Evolutionary conservation across 2,888 invertebrate genomes (phyloP).

Genomic region (Clivina fossor): DNA sequence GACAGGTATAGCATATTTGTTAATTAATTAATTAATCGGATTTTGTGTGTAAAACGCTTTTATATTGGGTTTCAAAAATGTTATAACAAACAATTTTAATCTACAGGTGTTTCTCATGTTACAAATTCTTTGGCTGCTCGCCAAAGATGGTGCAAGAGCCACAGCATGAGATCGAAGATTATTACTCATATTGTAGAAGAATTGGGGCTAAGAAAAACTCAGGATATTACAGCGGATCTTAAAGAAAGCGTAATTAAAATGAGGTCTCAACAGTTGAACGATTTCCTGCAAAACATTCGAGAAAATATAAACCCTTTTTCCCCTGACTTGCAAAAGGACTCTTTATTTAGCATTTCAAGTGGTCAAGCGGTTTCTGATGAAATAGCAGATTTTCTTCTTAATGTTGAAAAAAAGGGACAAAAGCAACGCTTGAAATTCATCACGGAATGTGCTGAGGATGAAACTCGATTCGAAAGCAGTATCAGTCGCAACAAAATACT

Average conservation of each 20-base stretch:
- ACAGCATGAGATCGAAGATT: slow-evolving; percentile 37
- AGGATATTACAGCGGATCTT: slow-evolving; percentile 39
- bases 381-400: slow-evolving; percentile 32
- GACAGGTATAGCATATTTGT: no score
- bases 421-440: slow-evolving; percentile 1
- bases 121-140: slow-evolving; percentile 26
- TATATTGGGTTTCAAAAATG: slow-evolving; percentile 38
- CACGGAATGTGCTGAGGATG: not conserved
- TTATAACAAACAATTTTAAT: slow-evolving; percentile 40
- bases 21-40: no score
- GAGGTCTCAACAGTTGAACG: slow-evolving; percentile 5
- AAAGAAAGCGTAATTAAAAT: slow-evolving; percentile 26
- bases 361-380: slow-evolving; percentile 31
- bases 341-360: slow-evolving; percentile 37
- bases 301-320: slow-evolving; percentile 35
- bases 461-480: slow-evolving; percentile 1
- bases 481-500: not conserved
- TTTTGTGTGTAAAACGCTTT: no score
- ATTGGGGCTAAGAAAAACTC: slow-evolving; percentile 33
- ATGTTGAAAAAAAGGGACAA: slow-evolving; percentile 27
- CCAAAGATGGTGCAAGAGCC: slow-evolving; percentile 43
- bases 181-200: slow-evolving; percentile 37
- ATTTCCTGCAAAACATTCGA: slow-evolving; percentile 8
- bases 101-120: not conserved
- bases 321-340: slow-evolving; percentile 20